phyloP scores from a whole-genome alignment of 2,888 invertebrate species.

The Andrena flavipes region DNA sequence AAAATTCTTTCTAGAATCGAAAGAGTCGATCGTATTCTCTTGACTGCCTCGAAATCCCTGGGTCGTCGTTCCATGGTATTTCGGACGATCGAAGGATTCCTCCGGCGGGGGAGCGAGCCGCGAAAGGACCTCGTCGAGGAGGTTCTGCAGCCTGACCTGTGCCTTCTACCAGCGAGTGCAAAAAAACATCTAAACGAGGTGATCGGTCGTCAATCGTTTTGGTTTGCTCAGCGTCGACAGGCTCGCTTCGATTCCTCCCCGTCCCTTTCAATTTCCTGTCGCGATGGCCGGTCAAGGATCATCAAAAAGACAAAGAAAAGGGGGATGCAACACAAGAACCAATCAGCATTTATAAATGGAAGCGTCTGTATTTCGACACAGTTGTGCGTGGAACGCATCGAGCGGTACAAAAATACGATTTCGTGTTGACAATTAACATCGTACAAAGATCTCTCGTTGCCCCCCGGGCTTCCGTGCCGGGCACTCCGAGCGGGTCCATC shows the following conservation, averaged over 20 bases:
- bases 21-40: background rate
- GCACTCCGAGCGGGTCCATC: conserved; percentile 14
- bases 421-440: conserved; percentile 26
- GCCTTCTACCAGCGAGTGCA: conserved; percentile 82
- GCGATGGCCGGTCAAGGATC: conserved; percentile 24
- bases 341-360: conserved; percentile 62
- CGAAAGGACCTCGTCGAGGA: conserved; percentile 73
- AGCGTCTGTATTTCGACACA: conserved; percentile 70
- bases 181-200: conserved; percentile 62
- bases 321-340: conserved; percentile 66
- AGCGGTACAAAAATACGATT: conserved; percentile 70
- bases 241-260: conserved; percentile 50
- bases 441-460: conserved; percentile 18
- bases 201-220: conserved; percentile 57
- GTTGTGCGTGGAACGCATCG: conserved; percentile 53
- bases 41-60: background rate
- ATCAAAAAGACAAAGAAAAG: conserved; percentile 13
- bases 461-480: background rate
- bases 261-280: background rate
- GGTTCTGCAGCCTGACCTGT: conserved; percentile 71
- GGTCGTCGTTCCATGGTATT: background rate
- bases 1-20: background rate
- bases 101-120: background rate
- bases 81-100: background rate
- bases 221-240: conserved; percentile 61